Evolutionary conservation across 1,140 invertebrate species (phyloP), one percentile per base, ranked within the genome.

Genomic region (Thaumetopoea pityocampa): DNA sequence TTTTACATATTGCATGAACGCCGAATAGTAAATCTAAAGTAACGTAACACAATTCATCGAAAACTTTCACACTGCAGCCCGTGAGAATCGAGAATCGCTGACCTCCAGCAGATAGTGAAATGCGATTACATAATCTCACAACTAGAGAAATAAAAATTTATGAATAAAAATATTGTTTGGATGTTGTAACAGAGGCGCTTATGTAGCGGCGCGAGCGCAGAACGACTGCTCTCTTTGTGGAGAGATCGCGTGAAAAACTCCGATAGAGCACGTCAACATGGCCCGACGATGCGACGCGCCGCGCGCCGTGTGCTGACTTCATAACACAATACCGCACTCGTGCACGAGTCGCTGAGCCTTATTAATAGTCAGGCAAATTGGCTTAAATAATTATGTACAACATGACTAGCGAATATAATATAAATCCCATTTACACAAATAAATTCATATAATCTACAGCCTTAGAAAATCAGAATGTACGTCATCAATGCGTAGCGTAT

Each of bases 181-280:
- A 23, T 33, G 49, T 34, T 30, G 10, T 6, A 29, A 15, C n/a
- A 36, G 50, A 65, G 47, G 53, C 61, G 59, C 51, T 65, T 47
- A 44, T 45, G 42, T 44, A 38, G 57, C 34, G 47, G 49, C 73
- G 67, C 72, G 67, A 50, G 45, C 72, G 66, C 67, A 55, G 36
- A 17, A n/a, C 60, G 59, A 80, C 79, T 83, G 70, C 62, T 78
- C 71, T 77, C 70, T 24, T 70, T 52, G 61, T 44, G 57, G 76
- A 73, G 77, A 83, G 79, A 80, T 83, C 77, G 76, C 77, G 70
- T 76, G 79, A 70, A 81, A 80, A 76, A 73, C 66, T 53, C 51
- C 67, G 60, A 73, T 72, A 68, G 45, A 72, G 51, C 67, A 64
- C 55, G 64, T 56, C 56, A 56, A 56, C n/a, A n/a, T 51, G 50